Evolutionary conservation across 2,797 vertebrate species (phyloP), one percentile per base, ranked within the genome.

Genomic region (Scolopax bukidnonensis): DNA sequence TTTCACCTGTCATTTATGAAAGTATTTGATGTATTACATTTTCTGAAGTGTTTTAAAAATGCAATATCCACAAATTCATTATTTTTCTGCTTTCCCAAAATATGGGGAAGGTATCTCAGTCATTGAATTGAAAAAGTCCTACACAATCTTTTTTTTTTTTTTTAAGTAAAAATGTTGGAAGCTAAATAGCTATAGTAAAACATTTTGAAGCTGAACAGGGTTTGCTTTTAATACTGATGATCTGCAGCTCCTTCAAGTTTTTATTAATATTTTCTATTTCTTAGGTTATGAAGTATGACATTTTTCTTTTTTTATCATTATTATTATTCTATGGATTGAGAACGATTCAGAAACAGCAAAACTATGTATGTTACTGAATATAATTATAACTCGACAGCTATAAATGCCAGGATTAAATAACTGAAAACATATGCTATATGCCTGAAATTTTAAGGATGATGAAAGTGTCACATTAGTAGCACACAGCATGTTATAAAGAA

Each of bases 391-490:
- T 94, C 20, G 0, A 85, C 87, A 78, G 84, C 77, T 93, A 78
- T 85, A 93, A 73, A 97, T 93, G 80, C 56, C 88, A 86, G 67
- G 65, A 75, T 5, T 50, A 80, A 97, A 87, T 89, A 97, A 87
- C 69, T 93, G 83, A 95, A 97, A 97, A 81, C 76, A 97, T 94
- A 96, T 93, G 92, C 45, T 95, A 89, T 95, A 79, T 87, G 93
- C 91, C 92, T 97, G 92, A 97, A 97, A 96, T 96, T 91, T 96
- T 96, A 96, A 95, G 81, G 93, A 97, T 95, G 95, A 96, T 96
- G 85, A 97, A 97, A 96, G 79, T 93, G 93, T 90, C 94, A 96
- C 51, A 94, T 93, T 80, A 96, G 91, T 90, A 95, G 77, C 89
- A 94, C 14, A 4, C 88, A 97, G 76, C 74, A 96, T 78, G 86